Base-by-base conservation (phyloP, 2,888 invertebrate genomes). In the Mechanitis messenoides region DNA sequence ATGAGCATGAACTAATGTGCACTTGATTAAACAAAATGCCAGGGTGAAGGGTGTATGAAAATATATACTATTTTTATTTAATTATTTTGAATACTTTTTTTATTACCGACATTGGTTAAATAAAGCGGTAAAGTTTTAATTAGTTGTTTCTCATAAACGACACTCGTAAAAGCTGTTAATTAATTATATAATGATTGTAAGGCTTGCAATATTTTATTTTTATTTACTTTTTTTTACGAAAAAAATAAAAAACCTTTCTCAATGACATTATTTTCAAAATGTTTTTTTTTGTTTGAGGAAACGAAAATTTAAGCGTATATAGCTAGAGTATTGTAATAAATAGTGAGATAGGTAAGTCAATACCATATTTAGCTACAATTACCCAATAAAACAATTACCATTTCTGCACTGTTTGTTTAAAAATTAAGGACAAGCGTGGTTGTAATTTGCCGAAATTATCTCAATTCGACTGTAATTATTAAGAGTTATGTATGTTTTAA, bases 1-100 rank as follows among this genome's bases (percentile, higher is more conserved):
- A 76, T 76, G 77, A 76, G 74, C 9, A 38, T 38, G 38, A 42
- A 68, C 74, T 80, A 70, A 84, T 85, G 82, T 80, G 74, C 81
- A 85, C 81, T 85, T 84, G 84, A 85, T 85, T 67, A 74, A 64
- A 64, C 67, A 58, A 63, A 56, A 50, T 58, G 50, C 53, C 33
- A 53, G 31, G 53, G 56, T 54, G 53, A 62, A 56, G 53, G 42
- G 3, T 42, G 6, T 3, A 42, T 42, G 3, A 42, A 42, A 42
- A 42, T 42, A 42, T 42, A 42, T 42, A 2, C 1, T 42, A 42
- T 9, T 7, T 42, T 42, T 42, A 35, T 35, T 35, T 35, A 35
- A 35, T 35, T 35, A 35, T 35, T 5, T 35, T 35, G 35, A 6
- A 5, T 35, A 35, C 35, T 5, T 35, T 35, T 20, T 35, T 35